phyloP scores from a whole-genome alignment of 35 echinoderm and acorn worm genomes.

The Diadema setosum region DNA sequence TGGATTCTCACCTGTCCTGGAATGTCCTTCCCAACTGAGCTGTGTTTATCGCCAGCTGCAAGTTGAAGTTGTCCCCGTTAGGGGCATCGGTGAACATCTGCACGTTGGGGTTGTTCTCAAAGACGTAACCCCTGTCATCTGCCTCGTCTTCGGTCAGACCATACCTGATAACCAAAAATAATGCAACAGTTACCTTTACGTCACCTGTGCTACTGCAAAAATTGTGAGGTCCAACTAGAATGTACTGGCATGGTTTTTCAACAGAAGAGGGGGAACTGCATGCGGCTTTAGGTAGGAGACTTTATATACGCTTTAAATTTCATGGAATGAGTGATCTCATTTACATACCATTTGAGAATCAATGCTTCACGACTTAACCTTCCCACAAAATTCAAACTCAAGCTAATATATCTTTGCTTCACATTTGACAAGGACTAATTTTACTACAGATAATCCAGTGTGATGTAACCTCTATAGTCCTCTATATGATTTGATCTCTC shows the following conservation, averaged over 20 bases:
- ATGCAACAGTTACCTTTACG: background rate
- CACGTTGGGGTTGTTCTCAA: conserved; percentile 94
- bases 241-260: background rate
- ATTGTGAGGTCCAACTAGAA: background rate
- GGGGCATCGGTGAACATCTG: conserved; percentile 72
- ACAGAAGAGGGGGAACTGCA: too few relatives aligned
- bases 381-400: too few relatives aligned
- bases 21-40: conserved; percentile 91
- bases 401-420: too few relatives aligned
- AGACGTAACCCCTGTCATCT: conserved; percentile 78
- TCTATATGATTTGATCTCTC: too few relatives aligned
- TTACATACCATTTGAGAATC: too few relatives aligned
- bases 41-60: conserved; percentile 94
- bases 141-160: conserved; percentile 63
- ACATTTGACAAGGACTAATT: too few relatives aligned
- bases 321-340: too few relatives aligned
- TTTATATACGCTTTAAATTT: too few relatives aligned
- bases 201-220: background rate
- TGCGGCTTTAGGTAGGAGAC: too few relatives aligned
- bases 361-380: too few relatives aligned
- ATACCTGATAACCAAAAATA: conserved; percentile 46
- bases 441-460: too few relatives aligned
- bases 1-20: conserved; percentile 85
- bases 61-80: conserved; percentile 54
- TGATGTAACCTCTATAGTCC: too few relatives aligned